phyloP scores from a whole-genome alignment of 2,888 invertebrate genomes.

The Drosophila merina region DNA sequence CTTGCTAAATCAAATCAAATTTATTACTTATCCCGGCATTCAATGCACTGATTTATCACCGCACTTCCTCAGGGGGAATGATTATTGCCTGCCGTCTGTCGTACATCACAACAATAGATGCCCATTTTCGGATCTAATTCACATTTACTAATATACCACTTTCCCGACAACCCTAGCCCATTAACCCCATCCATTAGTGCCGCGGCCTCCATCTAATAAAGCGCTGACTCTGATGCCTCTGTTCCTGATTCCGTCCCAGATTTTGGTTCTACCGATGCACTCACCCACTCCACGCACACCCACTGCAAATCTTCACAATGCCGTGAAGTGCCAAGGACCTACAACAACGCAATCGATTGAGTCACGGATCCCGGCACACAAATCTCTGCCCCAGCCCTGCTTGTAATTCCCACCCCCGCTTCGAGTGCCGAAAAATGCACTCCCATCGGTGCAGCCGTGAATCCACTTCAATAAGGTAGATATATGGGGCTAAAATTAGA shows the following conservation, averaged over 20 bases:
- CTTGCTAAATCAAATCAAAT: conserved; percentile 35
- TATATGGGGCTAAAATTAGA: background rate
- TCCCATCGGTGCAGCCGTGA: conserved; percentile 15
- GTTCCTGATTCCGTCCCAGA: conserved; percentile 7
- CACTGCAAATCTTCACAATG: conserved; percentile 20
- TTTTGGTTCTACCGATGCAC: conserved; percentile 21
- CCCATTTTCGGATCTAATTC: conserved; percentile 29
- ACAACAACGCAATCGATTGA: conserved; percentile 22
- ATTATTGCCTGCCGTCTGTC: conserved; percentile 9
- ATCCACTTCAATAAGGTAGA: background rate
- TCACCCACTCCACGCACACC: conserved; percentile 11
- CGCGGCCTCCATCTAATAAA: conserved; percentile 32
- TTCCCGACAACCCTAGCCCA: conserved; percentile 34
- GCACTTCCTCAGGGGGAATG: conserved; percentile 17
- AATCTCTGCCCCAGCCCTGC: conserved; percentile 17
- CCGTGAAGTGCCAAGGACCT: conserved; percentile 26
- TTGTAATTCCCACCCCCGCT: conserved; percentile 1
- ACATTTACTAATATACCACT: conserved; percentile 33
- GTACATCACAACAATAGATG: conserved; percentile 31
- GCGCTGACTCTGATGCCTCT: conserved; percentile 10
- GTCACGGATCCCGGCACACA: conserved; percentile 38
- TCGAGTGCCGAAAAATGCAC: conserved; percentile 25
- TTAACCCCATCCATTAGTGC: conserved; percentile 47
- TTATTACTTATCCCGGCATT: conserved; percentile 34
- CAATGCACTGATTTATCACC: conserved; percentile 26